Percentiles rank a stretch among this genome's conserved stretches.
These are phyloP conservation scores for Sylvilagus bachmani DNA, from an alignment of 2,113 vertebrate species.

Conservation along the genomic window DNA sequence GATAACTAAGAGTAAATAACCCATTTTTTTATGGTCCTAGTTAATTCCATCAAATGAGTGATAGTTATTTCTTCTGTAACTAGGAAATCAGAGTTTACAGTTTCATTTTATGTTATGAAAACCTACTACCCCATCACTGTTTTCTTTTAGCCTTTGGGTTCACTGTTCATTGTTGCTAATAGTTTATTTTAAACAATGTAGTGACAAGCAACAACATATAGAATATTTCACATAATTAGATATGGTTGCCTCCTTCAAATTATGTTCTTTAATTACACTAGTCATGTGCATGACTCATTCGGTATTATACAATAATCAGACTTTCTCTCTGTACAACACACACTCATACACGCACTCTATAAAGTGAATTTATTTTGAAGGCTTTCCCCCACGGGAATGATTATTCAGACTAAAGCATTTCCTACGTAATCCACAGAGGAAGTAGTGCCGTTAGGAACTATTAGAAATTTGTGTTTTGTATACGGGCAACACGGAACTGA, in stretches of 20 bases:
- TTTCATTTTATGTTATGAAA: constrained; percentile 15
- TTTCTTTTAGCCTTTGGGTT: constrained; percentile 18
- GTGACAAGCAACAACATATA: background rate
- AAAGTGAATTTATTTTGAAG: constrained; percentile 66
- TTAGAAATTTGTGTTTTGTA: constrained; percentile 73
- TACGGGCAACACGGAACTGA: constrained; percentile 62
- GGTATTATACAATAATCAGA: background rate
- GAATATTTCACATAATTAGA: constrained; percentile 29
- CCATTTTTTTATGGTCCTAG: background rate
- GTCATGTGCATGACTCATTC: background rate
- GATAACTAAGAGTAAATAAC: background rate
- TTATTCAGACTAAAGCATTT: constrained; percentile 81
- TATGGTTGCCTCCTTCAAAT: constrained; percentile 22
- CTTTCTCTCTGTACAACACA: background rate
- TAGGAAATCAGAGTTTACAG: constrained; percentile 6
- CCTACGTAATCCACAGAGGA: constrained; percentile 77
- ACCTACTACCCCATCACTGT: background rate
- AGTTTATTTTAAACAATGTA: constrained; percentile 50
- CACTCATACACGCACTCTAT: background rate
- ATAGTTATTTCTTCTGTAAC: constrained; percentile 18
- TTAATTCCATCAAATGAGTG: background rate
- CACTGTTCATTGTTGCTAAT: background rate
- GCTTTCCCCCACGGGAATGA: constrained; percentile 44
- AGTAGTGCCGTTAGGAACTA: constrained; percentile 65
- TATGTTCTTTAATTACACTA: constrained; percentile 40